These are phyloP conservation scores for Clostera curtula DNA, from an alignment of 2,888 invertebrate species.

Conservation along the genomic window DNA sequence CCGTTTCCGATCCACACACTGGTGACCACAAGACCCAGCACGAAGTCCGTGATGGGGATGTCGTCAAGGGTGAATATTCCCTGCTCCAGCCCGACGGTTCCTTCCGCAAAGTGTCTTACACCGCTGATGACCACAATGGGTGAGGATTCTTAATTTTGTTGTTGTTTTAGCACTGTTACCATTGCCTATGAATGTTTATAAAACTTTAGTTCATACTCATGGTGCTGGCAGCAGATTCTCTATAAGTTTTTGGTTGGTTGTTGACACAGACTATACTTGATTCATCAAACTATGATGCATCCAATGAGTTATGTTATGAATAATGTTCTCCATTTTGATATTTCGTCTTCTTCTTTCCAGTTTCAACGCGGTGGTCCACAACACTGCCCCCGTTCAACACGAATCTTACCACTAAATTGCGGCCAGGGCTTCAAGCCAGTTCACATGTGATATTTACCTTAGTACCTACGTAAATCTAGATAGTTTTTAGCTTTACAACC, in stretches of 20 bases:
- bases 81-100: conserved; percentile 67
- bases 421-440: conserved; percentile 32
- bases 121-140: conserved; percentile 70
- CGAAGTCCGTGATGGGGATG: conserved; percentile 62
- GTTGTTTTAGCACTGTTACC: too few species aligned
- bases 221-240: too few species aligned
- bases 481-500: conserved; percentile 65
- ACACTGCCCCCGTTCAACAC: conserved; percentile 63
- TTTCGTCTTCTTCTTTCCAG: conserved; percentile 36
- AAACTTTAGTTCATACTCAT: too few species aligned
- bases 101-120: conserved; percentile 70
- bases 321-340: background rate
- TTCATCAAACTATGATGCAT: too few species aligned
- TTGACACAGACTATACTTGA: too few species aligned
- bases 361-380: conserved; percentile 72
- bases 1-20: conserved; percentile 68
- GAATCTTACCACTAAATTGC: conserved; percentile 53
- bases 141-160: too few species aligned
- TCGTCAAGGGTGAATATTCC: conserved; percentile 68
- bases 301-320: too few species aligned
- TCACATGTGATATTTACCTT: conserved; percentile 70
- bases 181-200: too few species aligned
- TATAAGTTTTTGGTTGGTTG: too few species aligned
- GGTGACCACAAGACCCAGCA: conserved; percentile 71
- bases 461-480: conserved; percentile 58